Conservation (phyloP, 2,113 vertebrate species). For the Hymenochirus boettgeri region DNA sequence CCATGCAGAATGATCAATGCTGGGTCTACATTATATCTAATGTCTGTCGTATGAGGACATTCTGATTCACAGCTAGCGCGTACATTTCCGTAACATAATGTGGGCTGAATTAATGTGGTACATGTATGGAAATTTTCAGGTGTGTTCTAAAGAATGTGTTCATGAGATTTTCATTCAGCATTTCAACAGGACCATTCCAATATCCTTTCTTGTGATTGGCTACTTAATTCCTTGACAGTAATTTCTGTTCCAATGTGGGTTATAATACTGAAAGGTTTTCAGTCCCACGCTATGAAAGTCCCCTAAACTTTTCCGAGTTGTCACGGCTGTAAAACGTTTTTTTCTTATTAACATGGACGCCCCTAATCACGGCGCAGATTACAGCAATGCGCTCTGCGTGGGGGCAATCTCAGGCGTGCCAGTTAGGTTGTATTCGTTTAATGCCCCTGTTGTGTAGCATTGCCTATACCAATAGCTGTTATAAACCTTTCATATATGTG, state of each 20-base stretch:
- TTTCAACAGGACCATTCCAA: too few species aligned
- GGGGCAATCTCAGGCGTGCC: neutral
- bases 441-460: neutral
- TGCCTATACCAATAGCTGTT: neutral
- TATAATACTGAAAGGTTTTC: neutral
- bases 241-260: neutral
- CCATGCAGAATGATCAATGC: too few species aligned
- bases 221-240: neutral
- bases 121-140: too few species aligned
- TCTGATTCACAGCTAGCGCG: too few species aligned
- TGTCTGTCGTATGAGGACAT: too few species aligned
- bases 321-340: neutral
- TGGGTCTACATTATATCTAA: too few species aligned
- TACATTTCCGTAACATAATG: too few species aligned
- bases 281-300: neutral
- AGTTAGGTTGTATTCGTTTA: neutral
- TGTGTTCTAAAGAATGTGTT: too few species aligned
- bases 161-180: too few species aligned
- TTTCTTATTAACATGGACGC: constrained; percentile 1
- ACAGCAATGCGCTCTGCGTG: neutral
- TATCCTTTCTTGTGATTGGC: too few species aligned
- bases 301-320: neutral
- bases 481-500: constrained; percentile 3
- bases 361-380: neutral
- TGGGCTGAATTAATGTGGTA: too few species aligned